Percentiles rank a stretch among this genome's conserved stretches.
These are phyloP conservation scores for Emydoidea blandingii DNA, from an alignment of 2,797 vertebrate species.

Conservation along the genomic window DNA sequence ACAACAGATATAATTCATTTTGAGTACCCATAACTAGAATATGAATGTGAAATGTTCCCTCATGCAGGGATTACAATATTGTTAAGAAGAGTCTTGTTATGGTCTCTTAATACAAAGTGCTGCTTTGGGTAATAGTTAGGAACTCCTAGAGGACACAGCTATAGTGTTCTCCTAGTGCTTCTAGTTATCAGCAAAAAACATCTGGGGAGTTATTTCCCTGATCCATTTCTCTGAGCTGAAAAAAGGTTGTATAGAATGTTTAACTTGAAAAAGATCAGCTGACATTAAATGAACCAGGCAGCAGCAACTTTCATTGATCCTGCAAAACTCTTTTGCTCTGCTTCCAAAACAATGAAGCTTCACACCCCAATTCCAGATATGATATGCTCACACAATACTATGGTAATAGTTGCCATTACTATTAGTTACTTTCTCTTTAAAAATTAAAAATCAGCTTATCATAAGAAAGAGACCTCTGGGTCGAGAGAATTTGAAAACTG, in stretches of 20 bases:
- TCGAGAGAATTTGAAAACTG: slow-evolving; percentile 52
- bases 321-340: slow-evolving; percentile 47
- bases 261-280: slow-evolving; percentile 60
- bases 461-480: slow-evolving; percentile 4
- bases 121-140: slow-evolving; percentile 37
- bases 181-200: slow-evolving; percentile 70
- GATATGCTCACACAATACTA: not conserved
- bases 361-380: not conserved
- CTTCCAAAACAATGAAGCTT: slow-evolving; percentile 5
- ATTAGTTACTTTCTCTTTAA: not conserved
- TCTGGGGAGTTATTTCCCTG: slow-evolving; percentile 57
- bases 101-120: slow-evolving; percentile 18
- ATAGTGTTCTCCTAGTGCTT: slow-evolving; percentile 48
- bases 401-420: not conserved
- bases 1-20: slow-evolving; percentile 34
- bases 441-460: slow-evolving; percentile 27
- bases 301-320: slow-evolving; percentile 38
- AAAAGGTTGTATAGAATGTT: slow-evolving; percentile 29
- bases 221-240: slow-evolving; percentile 22
- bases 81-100: slow-evolving; percentile 40
- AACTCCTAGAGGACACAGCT: slow-evolving; percentile 61
- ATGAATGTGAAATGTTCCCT: slow-evolving; percentile 22
- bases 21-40: slow-evolving; percentile 34
- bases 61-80: slow-evolving; percentile 46
- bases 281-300: slow-evolving; percentile 47